Percentiles rank a stretch among this genome's conserved stretches.
These are phyloP conservation scores for Frankliniella fusca DNA, from an alignment of 2,888 invertebrate species.

Conservation along the genomic window DNA sequence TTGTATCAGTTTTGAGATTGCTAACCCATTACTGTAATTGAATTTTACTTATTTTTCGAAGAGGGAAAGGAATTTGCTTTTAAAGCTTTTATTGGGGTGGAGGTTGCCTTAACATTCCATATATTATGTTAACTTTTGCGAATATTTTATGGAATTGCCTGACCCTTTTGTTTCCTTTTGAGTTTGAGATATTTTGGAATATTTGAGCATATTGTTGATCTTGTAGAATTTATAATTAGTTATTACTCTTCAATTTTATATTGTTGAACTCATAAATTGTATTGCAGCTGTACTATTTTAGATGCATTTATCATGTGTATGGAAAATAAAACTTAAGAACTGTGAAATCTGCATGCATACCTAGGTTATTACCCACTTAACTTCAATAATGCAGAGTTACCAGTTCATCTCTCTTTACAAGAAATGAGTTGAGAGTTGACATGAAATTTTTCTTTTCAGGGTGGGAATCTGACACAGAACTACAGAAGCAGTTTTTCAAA, in stretches of 20 bases:
- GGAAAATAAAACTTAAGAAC: too few species aligned
- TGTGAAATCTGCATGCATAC: too few species aligned
- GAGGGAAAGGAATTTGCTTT: neutral
- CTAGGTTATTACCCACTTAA: too few species aligned
- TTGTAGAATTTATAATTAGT: neutral
- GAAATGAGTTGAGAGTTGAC: too few species aligned
- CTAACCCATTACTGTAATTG: neutral
- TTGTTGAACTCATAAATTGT: too few species aligned
- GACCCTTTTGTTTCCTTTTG: too few species aligned
- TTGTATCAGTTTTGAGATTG: too few species aligned
- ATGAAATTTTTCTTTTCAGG: neutral
- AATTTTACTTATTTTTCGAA: neutral
- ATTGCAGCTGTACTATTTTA: too few species aligned
- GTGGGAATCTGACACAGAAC: slow-evolving; percentile 2
- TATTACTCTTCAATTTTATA: neutral
- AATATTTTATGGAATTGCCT: neutral
- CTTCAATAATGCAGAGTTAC: too few species aligned
- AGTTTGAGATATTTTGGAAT: neutral
- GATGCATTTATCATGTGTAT: too few species aligned
- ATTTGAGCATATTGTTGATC: neutral
- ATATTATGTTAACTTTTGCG: neutral
- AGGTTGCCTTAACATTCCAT: neutral
- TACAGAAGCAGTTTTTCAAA: slow-evolving; percentile 3
- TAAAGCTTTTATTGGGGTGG: neutral
- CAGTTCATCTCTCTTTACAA: too few species aligned